phyloP scores from a whole-genome alignment of 2,888 invertebrate genomes.

The Fissipunctia ypsillon region DNA sequence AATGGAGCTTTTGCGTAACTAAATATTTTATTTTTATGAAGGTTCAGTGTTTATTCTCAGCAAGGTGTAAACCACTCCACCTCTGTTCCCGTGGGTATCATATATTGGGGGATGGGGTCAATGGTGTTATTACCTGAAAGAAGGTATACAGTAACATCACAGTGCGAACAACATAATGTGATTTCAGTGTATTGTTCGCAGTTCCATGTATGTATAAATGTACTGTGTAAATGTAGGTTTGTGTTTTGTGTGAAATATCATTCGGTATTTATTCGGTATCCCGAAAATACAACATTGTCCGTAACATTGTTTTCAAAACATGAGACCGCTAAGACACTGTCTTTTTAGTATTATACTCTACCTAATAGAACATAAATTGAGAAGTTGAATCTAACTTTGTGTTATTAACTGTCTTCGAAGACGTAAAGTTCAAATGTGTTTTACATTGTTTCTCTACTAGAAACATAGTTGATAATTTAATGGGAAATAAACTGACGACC shows the following conservation, averaged over 20 bases:
- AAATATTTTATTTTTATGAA: conserved; percentile 41
- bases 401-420: conserved; percentile 27
- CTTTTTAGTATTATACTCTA: conserved; percentile 37
- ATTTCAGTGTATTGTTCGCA: conserved; percentile 40
- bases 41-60: conserved; percentile 19
- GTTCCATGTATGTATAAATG: conserved; percentile 1
- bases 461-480: conserved; percentile 5
- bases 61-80: conserved; percentile 49
- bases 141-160: conserved; percentile 42
- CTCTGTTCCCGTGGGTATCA: conserved; percentile 40
- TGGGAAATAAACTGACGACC: not conserved
- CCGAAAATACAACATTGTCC: not conserved
- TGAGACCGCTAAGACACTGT: conserved; percentile 12
- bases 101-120: conserved; percentile 48
- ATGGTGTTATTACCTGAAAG: conserved; percentile 38
- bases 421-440: conserved; percentile 16
- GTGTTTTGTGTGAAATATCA: not conserved
- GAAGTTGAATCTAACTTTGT: conserved; percentile 40
- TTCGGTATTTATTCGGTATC: not conserved
- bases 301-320: conserved; percentile 26
- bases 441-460: conserved; percentile 33
- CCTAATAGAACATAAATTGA: conserved; percentile 37
- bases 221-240: not conserved
- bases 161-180: conserved; percentile 37
- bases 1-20: conserved; percentile 31